These are phyloP conservation scores for Drosophila vallismaia DNA, from an alignment of 2,888 invertebrate genomes.

Conservation along the genomic window DNA sequence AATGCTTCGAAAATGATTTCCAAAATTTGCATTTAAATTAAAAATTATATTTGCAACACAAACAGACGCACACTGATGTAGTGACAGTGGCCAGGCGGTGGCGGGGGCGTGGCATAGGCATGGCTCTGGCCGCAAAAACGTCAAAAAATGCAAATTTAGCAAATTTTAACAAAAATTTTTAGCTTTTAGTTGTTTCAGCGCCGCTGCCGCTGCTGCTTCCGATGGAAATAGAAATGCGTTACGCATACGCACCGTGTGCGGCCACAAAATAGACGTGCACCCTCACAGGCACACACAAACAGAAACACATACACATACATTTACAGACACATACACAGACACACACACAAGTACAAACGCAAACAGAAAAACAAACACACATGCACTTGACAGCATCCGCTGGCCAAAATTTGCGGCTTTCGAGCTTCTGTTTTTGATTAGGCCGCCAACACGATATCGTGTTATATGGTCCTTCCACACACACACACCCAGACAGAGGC, in stretches of 20 bases:
- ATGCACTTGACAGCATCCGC: constrained; percentile 35
- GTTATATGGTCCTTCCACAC: background rate
- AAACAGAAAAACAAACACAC: constrained; percentile 20
- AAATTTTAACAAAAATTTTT: constrained; percentile 71
- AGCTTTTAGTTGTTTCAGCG: constrained; percentile 72
- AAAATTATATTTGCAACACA: constrained; percentile 80
- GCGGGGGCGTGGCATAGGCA: constrained; percentile 18
- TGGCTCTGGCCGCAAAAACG: constrained; percentile 50
- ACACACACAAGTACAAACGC: background rate
- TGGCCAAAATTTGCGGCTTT: constrained; percentile 73
- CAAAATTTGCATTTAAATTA: constrained; percentile 78
- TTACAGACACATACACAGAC: constrained; percentile 4
- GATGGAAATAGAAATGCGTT: constrained; percentile 54
- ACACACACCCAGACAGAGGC: background rate
- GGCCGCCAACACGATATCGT: constrained; percentile 44
- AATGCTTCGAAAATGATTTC: constrained; percentile 80
- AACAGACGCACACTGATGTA: constrained; percentile 51
- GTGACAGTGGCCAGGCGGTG: constrained; percentile 2
- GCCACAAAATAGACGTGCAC: constrained; percentile 48
- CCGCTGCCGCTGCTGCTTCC: constrained; percentile 15
- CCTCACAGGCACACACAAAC: constrained; percentile 6
- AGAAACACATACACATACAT: too few relatives aligned
- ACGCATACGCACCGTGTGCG: constrained; percentile 75
- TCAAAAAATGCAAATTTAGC: constrained; percentile 76
- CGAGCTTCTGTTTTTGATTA: constrained; percentile 76